Base-by-base conservation (phyloP, 2,888 invertebrate genomes). In the Scelioninae gen. 1 region DNA sequence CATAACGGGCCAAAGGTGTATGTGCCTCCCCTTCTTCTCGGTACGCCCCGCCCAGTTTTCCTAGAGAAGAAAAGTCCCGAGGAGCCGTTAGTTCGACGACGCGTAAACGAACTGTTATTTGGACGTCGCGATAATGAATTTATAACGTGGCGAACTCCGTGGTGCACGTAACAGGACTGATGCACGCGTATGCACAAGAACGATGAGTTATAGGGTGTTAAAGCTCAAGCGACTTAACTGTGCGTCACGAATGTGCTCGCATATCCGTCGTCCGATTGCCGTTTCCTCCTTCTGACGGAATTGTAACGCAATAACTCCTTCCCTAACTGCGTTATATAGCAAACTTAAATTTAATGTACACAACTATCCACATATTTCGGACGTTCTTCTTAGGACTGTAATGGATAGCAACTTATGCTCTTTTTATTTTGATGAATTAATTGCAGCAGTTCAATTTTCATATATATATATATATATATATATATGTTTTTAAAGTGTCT, bases 151-250 rank as follows among this genome's bases (percentile, higher is more conserved):
- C 74, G 47, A 78, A 31, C 49, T 82, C 65, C 53, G 47, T 80
- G 49, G 56, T 74, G 82, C 71, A 68, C 84, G 63, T 82, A 81
- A 80, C 76, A 83, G 75, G 66, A 23, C 79, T 69, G 55, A 80
- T 79, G 68, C 63, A 65, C 65, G 43, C 63, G 63, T 51, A 71
- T 75, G 78, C 74, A 78, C 53, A 34, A 47, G 53, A 85, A 89
- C 85, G 84, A 88, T 89, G 89, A 90, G 85, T 89, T 90, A 89
- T 89, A 86, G 89, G 87, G 89, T 88, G 89, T 87, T 89, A 88
- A 88, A 88, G 87, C 88, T 84, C 86, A 85, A 86, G 85, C 86
- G 87, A 89, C 88, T 88, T 86, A 87, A 88, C 86, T 85, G 84
- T 66, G 85, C 80, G 76, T 68, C 77, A 75, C 75, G 75, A 78